These are phyloP conservation scores for Pangasius djambal DNA, from an alignment of 2,797 vertebrate genomes.

Conservation along the genomic window DNA sequence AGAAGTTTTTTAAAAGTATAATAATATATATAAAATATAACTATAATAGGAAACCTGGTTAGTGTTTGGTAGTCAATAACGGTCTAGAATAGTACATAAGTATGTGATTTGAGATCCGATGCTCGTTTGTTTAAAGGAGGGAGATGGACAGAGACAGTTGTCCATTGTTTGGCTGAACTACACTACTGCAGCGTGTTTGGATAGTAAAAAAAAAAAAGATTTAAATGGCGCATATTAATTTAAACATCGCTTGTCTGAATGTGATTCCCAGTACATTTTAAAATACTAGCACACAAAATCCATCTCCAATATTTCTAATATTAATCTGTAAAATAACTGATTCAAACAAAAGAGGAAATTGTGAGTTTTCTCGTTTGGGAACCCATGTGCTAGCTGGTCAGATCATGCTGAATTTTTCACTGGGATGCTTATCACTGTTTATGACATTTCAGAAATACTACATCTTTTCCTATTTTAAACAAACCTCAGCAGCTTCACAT, in stretches of 20 bases:
- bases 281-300: not conserved
- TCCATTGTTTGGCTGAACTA: not conserved
- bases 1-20: not conserved
- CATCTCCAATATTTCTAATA: not conserved
- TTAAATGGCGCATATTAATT: not conserved
- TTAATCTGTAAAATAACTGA: not conserved
- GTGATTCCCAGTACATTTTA: not conserved
- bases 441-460: not conserved
- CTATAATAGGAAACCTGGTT: not conserved
- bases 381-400: not conserved
- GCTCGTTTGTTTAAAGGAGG: not conserved
- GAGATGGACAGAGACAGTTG: not conserved
- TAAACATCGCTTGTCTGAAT: not conserved
- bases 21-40: not conserved
- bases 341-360: not conserved
- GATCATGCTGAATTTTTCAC: not conserved
- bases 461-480: not conserved
- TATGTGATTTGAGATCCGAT: not conserved
- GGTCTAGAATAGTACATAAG: no score
- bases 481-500: not conserved
- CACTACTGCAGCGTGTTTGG: no score
- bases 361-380: not conserved
- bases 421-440: not conserved
- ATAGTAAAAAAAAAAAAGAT: not conserved
- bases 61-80: not conserved